These are phyloP conservation scores for Artibeus jamaicensis DNA, from an alignment of 2,797 vertebrate species.

Conservation along the genomic window DNA sequence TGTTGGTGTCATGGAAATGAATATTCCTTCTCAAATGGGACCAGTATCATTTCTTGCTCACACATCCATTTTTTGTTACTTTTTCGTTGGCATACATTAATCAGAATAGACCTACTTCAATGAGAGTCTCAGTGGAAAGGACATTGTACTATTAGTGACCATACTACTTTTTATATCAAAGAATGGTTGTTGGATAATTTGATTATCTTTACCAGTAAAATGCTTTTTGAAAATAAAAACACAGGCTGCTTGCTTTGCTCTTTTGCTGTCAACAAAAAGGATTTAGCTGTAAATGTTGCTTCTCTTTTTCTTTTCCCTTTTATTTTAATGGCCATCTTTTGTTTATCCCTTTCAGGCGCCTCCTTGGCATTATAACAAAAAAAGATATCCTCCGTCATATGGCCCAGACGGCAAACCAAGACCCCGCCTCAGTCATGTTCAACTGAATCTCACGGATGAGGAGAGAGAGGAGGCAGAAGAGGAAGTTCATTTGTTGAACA, in stretches of 20 bases:
- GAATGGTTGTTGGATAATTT: conserved; percentile 72
- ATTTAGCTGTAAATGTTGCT: conserved; percentile 75
- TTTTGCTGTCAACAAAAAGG: conserved; percentile 83
- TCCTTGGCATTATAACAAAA: conserved; percentile 99
- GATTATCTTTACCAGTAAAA: conserved; percentile 71
- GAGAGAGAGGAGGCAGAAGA: conserved; percentile 88
- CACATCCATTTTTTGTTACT: conserved; percentile 69
- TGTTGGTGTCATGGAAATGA: conserved; percentile 61
- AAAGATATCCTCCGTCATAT: conserved; percentile 99
- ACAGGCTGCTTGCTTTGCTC: conserved; percentile 80
- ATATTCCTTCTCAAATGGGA: conserved; percentile 66
- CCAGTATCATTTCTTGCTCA: conserved; percentile 74
- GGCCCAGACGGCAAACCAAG: conserved; percentile 99
- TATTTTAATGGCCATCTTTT: conserved; percentile 74
- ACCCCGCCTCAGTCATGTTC: conserved; percentile 99
- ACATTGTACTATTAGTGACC: conserved; percentile 61
- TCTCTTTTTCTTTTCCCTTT: conserved; percentile 30
- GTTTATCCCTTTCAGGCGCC: conserved; percentile 90
- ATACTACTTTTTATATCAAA: conserved; percentile 72
- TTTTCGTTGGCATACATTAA: conserved; percentile 83
- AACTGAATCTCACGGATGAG: conserved; percentile 90
- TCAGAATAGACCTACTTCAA: conserved; percentile 70
- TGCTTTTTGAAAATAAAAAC: conserved; percentile 75
- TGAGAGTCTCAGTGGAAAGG: conserved; percentile 53
- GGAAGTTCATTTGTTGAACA: conserved; percentile 92